Conservation (phyloP, 2,113 vertebrate genomes). For the Callipepla squamata region DNA sequence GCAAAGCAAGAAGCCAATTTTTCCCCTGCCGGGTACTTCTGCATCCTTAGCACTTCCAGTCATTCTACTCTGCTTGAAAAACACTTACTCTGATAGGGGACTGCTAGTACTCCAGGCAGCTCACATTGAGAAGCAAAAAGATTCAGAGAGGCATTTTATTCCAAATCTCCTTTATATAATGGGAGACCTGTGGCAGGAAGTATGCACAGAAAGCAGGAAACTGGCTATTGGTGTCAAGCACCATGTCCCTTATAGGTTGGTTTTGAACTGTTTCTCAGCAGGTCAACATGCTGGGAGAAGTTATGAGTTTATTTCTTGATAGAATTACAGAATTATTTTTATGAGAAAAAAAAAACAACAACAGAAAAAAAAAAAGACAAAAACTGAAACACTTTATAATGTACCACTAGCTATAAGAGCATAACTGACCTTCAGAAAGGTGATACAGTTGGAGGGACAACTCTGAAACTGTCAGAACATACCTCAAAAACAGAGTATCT, state of each 20-base stretch:
- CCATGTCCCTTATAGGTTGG: not conserved
- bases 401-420: not conserved
- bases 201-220: not conserved
- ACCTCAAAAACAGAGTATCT: constrained; percentile 32
- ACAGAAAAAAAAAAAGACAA: not conserved
- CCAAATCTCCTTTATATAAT: not conserved
- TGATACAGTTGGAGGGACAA: constrained; percentile 8
- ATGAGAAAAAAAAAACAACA: not conserved
- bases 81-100: not conserved
- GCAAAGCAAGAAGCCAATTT: not conserved
- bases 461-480: constrained; percentile 36
- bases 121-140: not conserved
- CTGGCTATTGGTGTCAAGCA: not conserved
- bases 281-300: not conserved
- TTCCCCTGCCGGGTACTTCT: not conserved
- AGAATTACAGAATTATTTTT: not conserved
- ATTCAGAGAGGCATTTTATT: not conserved
- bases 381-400: not conserved
- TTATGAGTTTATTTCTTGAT: not conserved
- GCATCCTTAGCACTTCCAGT: not conserved
- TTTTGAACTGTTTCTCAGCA: not conserved
- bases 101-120: not conserved
- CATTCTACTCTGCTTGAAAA: not conserved
- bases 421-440: not conserved
- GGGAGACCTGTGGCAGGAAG: not conserved